Percentiles rank a stretch among this genome's conserved stretches.
These are phyloP conservation scores for Scylla paramamosain DNA, from an alignment of 1,140 invertebrate genomes.

Conservation along the genomic window DNA sequence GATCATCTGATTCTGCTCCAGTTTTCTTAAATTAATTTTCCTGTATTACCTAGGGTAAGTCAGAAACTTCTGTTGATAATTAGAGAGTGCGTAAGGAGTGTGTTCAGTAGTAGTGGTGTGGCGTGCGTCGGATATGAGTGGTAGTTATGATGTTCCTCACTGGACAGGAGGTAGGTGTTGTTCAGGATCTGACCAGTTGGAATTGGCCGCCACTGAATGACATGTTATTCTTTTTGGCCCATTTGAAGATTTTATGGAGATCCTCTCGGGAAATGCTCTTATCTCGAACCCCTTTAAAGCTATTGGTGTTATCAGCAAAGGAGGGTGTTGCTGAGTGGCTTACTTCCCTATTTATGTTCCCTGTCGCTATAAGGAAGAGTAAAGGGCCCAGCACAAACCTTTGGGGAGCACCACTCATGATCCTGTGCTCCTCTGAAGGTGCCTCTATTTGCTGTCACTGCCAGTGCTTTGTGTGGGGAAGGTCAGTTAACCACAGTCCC, in stretches of 20 bases:
- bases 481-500: background rate
- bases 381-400: background rate
- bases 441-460: constrained; percentile 17
- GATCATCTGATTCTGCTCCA: no score
- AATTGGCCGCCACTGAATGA: background rate
- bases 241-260: background rate
- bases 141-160: background rate
- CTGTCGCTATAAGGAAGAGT: constrained; percentile 41
- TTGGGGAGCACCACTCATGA: constrained; percentile 60
- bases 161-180: constrained; percentile 12
- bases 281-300: no score
- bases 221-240: constrained; percentile 32
- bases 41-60: no score
- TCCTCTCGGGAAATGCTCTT: background rate
- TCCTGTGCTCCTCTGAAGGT: background rate
- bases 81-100: no score
- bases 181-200: background rate
- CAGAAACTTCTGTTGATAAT: no score
- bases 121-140: no score
- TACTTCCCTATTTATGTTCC: constrained; percentile 7
- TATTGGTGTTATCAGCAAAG: constrained; percentile 39
- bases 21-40: no score
- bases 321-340: background rate
- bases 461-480: constrained; percentile 47
- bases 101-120: no score